Percentiles rank a stretch among this genome's conserved stretches.
Evolutionary conservation across 2,113 vertebrate genomes (phyloP).

Genomic region (Hippocampus comes): DNA sequence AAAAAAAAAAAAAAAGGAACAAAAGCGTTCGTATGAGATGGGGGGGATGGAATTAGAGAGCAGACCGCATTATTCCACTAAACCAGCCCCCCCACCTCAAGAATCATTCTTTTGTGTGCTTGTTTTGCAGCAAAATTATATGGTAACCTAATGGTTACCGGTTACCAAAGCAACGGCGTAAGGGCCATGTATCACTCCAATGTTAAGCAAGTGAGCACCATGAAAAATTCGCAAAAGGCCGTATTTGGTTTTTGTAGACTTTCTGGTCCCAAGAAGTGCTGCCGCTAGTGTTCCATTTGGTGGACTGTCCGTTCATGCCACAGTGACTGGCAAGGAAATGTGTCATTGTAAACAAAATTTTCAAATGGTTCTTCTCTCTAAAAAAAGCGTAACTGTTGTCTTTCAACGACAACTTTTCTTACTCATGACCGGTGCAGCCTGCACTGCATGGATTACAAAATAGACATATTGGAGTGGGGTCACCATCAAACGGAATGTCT

Average conservation of each 20-base stretch:
- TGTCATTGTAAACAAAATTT: neutral
- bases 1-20: conserved; percentile 31
- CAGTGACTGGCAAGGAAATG: neutral
- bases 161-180: neutral
- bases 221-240: neutral
- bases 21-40: conserved; percentile 28
- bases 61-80: neutral
- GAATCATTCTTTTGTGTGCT: neutral
- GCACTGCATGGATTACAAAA: too few relatives aligned
- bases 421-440: too few relatives aligned
- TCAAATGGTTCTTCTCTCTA: neutral
- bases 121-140: neutral
- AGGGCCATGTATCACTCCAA: too few relatives aligned
- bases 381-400: too few relatives aligned
- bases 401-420: too few relatives aligned
- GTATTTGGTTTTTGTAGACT: neutral
- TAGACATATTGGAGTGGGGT: neutral
- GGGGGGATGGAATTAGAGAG: neutral
- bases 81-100: too few relatives aligned
- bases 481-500: neutral
- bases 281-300: neutral
- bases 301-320: neutral
- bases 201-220: too few relatives aligned
- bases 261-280: neutral
- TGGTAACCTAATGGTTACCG: neutral